Evolutionary conservation across 2,113 vertebrate genomes (phyloP).

Genomic region (Cranoglanis bouderius): DNA sequence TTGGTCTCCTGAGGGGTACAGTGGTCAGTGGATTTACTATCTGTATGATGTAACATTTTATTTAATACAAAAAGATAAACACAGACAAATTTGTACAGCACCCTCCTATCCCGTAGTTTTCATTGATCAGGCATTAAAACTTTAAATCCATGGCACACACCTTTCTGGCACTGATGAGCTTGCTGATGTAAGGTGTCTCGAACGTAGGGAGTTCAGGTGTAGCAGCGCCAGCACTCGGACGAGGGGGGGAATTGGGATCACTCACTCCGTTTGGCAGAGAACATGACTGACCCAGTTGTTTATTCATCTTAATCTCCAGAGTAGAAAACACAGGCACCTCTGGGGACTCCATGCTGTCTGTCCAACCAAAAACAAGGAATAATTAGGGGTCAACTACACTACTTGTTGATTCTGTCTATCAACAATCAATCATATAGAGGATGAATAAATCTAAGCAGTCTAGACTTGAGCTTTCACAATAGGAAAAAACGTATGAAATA

Average conservation of each 20-base stretch:
- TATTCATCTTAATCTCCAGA: conserved; percentile 76
- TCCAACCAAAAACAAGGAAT: conserved; percentile 1
- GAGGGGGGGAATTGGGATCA: conserved; percentile 35
- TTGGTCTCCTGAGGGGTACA: conserved; percentile 30
- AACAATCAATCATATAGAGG: not conserved
- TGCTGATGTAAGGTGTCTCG: conserved; percentile 72
- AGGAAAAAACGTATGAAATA: not conserved
- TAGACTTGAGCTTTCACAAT: not conserved
- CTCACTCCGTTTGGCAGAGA: conserved; percentile 44
- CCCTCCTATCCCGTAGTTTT: not conserved
- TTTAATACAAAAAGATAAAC: not conserved
- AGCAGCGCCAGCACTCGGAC: conserved; percentile 1
- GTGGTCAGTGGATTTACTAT: not conserved
- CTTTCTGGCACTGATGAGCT: conserved; percentile 70
- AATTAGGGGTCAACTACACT: not conserved
- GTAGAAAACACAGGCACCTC: conserved; percentile 77
- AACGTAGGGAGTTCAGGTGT: conserved; percentile 70
- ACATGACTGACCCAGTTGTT: conserved; percentile 44
- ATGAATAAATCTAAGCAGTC: not conserved
- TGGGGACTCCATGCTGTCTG: conserved; percentile 73
- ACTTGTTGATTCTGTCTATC: too few relatives aligned
- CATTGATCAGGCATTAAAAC: not conserved
- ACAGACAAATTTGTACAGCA: not conserved
- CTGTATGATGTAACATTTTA: not conserved
- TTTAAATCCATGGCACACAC: conserved; percentile 35